Evolutionary conservation across 2,888 invertebrate species (phyloP).

Genomic region (Agrochola macilenta): DNA sequence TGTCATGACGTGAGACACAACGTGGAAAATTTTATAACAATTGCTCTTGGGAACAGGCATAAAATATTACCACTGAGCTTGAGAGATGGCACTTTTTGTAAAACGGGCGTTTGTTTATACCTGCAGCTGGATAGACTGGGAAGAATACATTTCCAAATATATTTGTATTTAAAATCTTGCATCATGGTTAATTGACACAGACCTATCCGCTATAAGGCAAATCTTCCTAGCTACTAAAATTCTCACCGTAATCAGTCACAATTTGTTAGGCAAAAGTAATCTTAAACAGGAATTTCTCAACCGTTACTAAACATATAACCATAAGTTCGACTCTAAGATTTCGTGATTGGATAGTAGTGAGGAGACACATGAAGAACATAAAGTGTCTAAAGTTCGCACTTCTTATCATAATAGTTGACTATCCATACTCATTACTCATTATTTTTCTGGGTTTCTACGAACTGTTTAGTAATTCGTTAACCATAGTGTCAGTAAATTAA

Average conservation of each 20-base stretch:
- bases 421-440: neutral
- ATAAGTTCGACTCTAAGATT: neutral
- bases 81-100: neutral
- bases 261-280: neutral
- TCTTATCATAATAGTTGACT: too few species aligned
- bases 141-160: neutral
- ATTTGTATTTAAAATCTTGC: too few species aligned
- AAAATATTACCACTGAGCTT: conserved; percentile 15
- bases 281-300: neutral
- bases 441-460: neutral
- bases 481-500: neutral
- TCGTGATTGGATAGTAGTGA: neutral
- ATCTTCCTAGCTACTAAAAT: neutral
- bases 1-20: conserved; percentile 68
- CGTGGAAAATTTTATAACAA: conserved; percentile 73
- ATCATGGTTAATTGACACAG: too few species aligned
- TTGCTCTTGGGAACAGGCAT: conserved; percentile 38
- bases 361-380: neutral
- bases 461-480: neutral
- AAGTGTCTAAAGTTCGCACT: too few species aligned
- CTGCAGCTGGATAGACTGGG: neutral
- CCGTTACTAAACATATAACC: neutral
- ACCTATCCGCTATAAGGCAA: neutral
- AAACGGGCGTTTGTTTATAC: neutral
- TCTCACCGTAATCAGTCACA: too few species aligned